phyloP scores from a whole-genome alignment of 2,888 invertebrate species.

The Isotomurus palustris region DNA sequence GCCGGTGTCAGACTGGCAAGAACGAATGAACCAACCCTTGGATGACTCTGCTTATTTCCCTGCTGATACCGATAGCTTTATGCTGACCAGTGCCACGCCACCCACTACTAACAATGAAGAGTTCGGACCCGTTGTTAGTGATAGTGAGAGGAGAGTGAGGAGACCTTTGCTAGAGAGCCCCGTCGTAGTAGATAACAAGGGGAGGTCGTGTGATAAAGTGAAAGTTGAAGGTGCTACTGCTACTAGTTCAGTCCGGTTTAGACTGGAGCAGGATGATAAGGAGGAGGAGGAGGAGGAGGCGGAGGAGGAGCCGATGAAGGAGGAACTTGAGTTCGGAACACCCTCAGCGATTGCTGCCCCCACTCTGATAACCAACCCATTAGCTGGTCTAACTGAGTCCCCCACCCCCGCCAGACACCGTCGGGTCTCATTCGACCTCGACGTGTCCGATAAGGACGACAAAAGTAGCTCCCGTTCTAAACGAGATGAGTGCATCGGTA shows the following conservation, averaged over 20 bases:
- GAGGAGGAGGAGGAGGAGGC: constrained; percentile 16
- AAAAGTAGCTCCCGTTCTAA: constrained; percentile 43
- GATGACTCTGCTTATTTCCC: constrained; percentile 36
- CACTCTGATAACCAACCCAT: constrained; percentile 24
- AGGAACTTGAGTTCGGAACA: constrained; percentile 37
- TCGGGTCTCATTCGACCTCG: constrained; percentile 59
- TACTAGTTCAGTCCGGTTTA: no score
- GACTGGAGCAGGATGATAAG: constrained; percentile 9
- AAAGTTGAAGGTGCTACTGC: constrained; percentile 1
- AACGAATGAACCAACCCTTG: constrained; percentile 43
- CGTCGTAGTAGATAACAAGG: no score
- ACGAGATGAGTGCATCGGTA: constrained; percentile 43
- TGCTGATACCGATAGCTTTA: constrained; percentile 14
- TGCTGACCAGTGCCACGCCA: neutral
- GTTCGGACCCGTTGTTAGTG: neutral
- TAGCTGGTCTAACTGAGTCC: constrained; percentile 29
- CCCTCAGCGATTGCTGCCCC: constrained; percentile 32
- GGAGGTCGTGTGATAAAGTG: neutral
- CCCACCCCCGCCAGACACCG: constrained; percentile 57
- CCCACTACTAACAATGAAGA: neutral
- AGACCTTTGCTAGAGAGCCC: no score
- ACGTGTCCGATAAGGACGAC: constrained; percentile 47
- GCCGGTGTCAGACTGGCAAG: constrained; percentile 44
- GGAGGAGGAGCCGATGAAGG: constrained; percentile 15
- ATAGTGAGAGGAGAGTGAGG: neutral